Base-by-base conservation (phyloP, 2,797 vertebrate species). In the Avahi laniger region DNA sequence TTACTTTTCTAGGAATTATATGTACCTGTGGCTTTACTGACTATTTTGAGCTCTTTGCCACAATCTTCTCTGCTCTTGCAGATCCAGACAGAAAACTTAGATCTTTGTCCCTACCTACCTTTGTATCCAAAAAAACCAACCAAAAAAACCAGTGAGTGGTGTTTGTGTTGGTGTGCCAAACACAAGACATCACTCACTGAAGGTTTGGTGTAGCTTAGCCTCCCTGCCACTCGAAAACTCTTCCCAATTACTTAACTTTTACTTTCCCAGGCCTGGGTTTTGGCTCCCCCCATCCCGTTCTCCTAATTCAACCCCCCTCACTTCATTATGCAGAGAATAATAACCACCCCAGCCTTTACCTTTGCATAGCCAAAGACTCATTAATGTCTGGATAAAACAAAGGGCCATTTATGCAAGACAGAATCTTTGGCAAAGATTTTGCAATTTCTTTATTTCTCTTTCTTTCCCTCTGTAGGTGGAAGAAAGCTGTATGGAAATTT, bases 301-400 rank as follows among this genome's bases (percentile, higher is more conserved):
- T 30, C 59, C 57, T 57, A 89, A 70, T 89, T 94, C 54, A 76
- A 24, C 78, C 73, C 43, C 11, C 1, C 57, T 89, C 38, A 91
- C 59, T 83, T 87, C 48, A 82, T 72, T 89, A 95, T 7, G 17
- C 59, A 83, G 86, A 63, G 69, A 26, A 61, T 76, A 46, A 70
- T 22, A 28, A 41, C 61, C 89, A 93, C 82, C 94, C 70, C 85
- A 93, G 89, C 93, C 89, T 91, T 91, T 84, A 97, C 79, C 93
- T 96, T 86, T 57, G 38, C 80, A 61, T 18, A 94, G 95, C 93
- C 94, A 94, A 90, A 93, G 69, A 84, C 75, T 95, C 85, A 63
- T 91, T 93, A 95, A 82, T 48, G 73, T 89, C 70, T 94, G 35
- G 9, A 52, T 89, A 91, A 95, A 92, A 96, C 88, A 97, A 97